Evolutionary conservation across 2,113 vertebrate species (phyloP).

Genomic region (Raja brachyura): DNA sequence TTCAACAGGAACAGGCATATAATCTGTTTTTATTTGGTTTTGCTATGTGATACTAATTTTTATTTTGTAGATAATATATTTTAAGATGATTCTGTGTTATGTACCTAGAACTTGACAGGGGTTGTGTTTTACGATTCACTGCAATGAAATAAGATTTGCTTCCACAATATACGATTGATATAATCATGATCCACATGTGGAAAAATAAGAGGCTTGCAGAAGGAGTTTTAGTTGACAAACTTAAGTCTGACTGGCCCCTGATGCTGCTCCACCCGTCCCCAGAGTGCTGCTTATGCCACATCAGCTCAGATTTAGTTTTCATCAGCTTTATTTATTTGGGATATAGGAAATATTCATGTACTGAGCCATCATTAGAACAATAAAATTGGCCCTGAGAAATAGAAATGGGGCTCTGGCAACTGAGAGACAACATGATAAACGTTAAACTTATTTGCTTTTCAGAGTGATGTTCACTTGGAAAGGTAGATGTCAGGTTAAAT

Average conservation of each 20-base stretch:
- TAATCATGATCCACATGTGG: not conserved
- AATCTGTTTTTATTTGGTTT: not conserved
- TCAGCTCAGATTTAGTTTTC: constrained; percentile 31
- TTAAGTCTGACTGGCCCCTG: not conserved
- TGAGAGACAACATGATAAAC: too few relatives aligned
- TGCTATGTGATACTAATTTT: not conserved
- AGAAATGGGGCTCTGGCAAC: not conserved
- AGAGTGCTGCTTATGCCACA: constrained; percentile 8
- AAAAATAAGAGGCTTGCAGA: not conserved
- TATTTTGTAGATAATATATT: not conserved
- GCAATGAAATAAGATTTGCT: not conserved
- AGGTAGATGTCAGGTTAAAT: not conserved
- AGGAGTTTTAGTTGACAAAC: not conserved
- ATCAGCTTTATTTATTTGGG: constrained; percentile 7
- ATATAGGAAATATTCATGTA: constrained; percentile 3
- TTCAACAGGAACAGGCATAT: not conserved
- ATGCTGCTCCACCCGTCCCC: not conserved
- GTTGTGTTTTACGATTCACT: not conserved
- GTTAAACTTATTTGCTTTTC: not conserved
- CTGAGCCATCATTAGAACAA: not conserved
- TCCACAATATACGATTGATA: not conserved
- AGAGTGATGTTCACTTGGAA: not conserved
- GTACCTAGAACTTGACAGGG: not conserved
- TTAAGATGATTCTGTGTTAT: not conserved
- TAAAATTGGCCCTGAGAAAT: not conserved